Conservation (phyloP, 2,113 vertebrate species). For the Atrichornis clamosus region DNA sequence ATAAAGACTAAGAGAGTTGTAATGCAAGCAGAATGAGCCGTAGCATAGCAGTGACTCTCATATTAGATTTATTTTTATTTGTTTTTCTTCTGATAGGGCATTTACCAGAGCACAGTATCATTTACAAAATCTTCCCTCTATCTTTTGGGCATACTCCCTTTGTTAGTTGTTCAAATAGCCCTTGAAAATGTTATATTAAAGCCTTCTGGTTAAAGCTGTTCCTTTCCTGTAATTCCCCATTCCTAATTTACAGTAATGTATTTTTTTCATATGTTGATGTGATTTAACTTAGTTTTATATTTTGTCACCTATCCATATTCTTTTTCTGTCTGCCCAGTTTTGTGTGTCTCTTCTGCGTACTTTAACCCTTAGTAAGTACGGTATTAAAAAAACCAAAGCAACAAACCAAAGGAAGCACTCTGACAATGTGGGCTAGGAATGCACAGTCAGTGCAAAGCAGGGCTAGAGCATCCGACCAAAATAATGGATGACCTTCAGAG, state of each 20-base stretch:
- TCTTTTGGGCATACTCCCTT: not conserved
- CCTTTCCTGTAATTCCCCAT: not conserved
- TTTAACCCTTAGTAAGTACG: not conserved
- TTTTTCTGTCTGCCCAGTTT: not conserved
- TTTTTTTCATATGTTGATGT: not conserved
- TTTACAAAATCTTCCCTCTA: not conserved
- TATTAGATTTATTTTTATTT: not conserved
- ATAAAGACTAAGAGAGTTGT: not conserved
- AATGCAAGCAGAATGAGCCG: not conserved
- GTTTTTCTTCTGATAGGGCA: not conserved
- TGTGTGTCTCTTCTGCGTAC: not conserved
- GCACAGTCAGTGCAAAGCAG: not conserved
- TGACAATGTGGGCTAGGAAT: not conserved
- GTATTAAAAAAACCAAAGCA: not conserved
- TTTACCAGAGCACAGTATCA: not conserved
- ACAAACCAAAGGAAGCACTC: not conserved
- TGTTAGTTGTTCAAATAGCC: not conserved
- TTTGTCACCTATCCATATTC: not conserved
- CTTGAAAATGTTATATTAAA: not conserved
- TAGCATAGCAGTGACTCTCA: not conserved
- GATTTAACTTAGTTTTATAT: not conserved
- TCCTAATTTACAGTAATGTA: not conserved
- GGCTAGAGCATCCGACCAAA: not conserved
- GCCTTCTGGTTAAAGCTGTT: not conserved
- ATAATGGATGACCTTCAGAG: not conserved